Evolutionary conservation across 2,888 invertebrate species (phyloP).

Genomic region (Tipula lateralis): DNA sequence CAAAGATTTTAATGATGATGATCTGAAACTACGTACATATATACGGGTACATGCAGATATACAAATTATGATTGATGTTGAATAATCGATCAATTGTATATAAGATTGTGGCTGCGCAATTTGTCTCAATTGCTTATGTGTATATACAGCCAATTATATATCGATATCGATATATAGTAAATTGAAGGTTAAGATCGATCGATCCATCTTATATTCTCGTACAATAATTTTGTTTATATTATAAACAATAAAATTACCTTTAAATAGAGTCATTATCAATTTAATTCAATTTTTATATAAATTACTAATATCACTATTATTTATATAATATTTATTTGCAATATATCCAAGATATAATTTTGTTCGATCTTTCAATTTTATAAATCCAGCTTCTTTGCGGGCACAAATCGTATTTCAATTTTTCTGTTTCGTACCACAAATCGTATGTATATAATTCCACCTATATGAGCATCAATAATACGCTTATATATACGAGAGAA

Average conservation of each 20-base stretch:
- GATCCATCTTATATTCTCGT: not conserved
- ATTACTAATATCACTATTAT: not conserved
- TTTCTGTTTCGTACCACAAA: not conserved
- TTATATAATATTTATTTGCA: not conserved
- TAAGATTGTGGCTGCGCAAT: not conserved
- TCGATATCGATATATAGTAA: not conserved
- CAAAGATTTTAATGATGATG: not conserved
- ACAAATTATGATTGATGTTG: not conserved
- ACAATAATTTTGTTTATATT: not conserved
- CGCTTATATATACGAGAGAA: not conserved
- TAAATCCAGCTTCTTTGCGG: not conserved
- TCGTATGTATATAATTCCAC: not conserved
- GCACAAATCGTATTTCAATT: not conserved
- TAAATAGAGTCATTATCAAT: constrained; percentile 11
- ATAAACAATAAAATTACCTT: not conserved
- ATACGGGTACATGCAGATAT: no score
- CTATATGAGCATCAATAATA: not conserved
- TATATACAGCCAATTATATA: not conserved
- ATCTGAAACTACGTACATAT: not conserved
- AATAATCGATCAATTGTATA: not conserved
- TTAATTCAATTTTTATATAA: not conserved
- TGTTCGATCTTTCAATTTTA: not conserved
- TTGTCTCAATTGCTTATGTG: not conserved
- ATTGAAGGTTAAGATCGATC: not conserved
- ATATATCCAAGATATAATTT: not conserved